phyloP scores from a whole-genome alignment of 2,113 vertebrate species.

The Vanacampus margaritifer region DNA sequence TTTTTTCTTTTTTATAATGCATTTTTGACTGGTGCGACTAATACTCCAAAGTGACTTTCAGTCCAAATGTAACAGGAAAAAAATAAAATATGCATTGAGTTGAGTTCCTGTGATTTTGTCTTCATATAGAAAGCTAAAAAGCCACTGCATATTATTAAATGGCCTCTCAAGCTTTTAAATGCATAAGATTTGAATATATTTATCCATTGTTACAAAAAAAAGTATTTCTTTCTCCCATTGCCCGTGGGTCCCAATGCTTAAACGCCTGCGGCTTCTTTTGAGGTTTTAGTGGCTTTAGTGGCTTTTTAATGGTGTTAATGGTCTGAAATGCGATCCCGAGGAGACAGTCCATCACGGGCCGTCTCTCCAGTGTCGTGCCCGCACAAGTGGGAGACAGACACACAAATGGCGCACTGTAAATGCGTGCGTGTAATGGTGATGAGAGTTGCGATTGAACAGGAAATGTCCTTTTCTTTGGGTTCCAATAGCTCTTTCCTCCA shows the following conservation, averaged over 20 bases:
- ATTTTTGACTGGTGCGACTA: no score
- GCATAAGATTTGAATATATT: neutral
- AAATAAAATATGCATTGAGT: no score
- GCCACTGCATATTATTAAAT: neutral
- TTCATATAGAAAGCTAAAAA: neutral
- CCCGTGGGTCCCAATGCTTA: conserved; percentile 66
- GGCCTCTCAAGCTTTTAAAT: neutral
- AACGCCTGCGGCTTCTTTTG: conserved; percentile 66
- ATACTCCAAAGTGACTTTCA: no score
- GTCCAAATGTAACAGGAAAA: no score
- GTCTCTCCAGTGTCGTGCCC: conserved; percentile 45
- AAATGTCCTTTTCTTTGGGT: conserved; percentile 22
- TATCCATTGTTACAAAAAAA: neutral
- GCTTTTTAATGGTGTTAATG: conserved; percentile 76
- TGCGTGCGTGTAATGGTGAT: conserved; percentile 26
- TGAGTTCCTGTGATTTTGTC: no score
- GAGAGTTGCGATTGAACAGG: conserved; percentile 44
- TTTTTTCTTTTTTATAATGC: no score
- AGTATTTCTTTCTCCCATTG: conserved; percentile 27
- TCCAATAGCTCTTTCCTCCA: conserved; percentile 13
- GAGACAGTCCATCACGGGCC: conserved; percentile 65
- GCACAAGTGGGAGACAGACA: conserved; percentile 30
- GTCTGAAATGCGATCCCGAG: conserved; percentile 70
- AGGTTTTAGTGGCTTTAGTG: conserved; percentile 75
- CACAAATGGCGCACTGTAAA: conserved; percentile 17